A percentile compares a stretch with the other conserved stretches of the same genome.
Evolutionary conservation across 2,888 invertebrate species (phyloP).

Genomic region (Tenthredo notha): DNA sequence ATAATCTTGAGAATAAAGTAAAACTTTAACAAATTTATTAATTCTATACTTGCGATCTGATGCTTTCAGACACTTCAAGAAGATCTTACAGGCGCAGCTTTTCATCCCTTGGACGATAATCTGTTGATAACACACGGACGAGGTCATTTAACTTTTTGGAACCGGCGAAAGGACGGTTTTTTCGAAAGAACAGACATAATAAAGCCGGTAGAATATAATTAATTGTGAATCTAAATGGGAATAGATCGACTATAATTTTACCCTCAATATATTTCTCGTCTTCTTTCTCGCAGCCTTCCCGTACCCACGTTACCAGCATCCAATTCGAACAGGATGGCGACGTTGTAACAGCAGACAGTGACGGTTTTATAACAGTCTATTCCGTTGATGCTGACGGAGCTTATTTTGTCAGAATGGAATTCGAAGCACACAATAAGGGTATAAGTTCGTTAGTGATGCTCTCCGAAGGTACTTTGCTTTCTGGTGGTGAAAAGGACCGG

Average conservation of each 20-base stretch:
- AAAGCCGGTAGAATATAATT: conserved; percentile 82
- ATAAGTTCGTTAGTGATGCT: conserved; percentile 93
- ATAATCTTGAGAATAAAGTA: neutral
- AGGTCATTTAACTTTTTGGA: conserved; percentile 96
- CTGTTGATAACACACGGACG: conserved; percentile 94
- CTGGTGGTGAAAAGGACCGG: conserved; percentile 94
- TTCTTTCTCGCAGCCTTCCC: conserved; percentile 84
- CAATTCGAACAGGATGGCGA: conserved; percentile 96
- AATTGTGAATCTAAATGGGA: conserved; percentile 34
- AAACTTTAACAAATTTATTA: neutral
- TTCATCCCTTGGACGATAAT: conserved; percentile 95
- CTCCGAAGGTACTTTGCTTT: conserved; percentile 93
- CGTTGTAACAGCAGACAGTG: conserved; percentile 94
- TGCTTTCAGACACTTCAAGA: conserved; percentile 90
- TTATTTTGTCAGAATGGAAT: conserved; percentile 93
- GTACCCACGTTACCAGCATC: conserved; percentile 91
- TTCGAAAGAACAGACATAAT: conserved; percentile 94
- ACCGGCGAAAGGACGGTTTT: conserved; percentile 93
- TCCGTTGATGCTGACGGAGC: conserved; percentile 94
- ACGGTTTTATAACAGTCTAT: conserved; percentile 95
- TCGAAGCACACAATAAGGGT: conserved; percentile 93
- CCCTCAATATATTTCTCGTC: neutral
- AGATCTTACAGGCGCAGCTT: conserved; percentile 92
- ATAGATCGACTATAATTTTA: conserved; percentile 46
- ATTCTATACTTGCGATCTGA: conserved; percentile 32